Evolutionary conservation across 2,797 vertebrate species (phyloP).

Genomic region (Chrosomus eos): DNA sequence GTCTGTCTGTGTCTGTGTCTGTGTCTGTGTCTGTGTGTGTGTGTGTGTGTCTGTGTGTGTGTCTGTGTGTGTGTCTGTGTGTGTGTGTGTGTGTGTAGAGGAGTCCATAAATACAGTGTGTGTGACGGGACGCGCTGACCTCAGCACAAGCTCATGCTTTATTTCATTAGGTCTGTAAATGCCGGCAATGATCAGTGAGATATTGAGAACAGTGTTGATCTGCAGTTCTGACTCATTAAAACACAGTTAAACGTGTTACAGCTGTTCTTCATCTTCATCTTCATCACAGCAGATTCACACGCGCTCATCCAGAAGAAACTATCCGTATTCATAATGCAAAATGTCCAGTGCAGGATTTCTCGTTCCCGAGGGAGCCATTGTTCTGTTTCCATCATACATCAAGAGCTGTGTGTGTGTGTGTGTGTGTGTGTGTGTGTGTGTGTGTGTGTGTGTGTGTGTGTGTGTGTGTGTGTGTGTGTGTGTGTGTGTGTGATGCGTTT

Average conservation of each 20-base stretch:
- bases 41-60: no score
- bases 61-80: not conserved
- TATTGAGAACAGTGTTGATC: not conserved
- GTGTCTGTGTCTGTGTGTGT: no score
- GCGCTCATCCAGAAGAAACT: not conserved
- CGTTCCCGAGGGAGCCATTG: not conserved
- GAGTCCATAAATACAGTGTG: conserved; percentile 5
- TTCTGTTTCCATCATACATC: not conserved
- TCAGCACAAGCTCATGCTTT: not conserved
- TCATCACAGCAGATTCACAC: not conserved
- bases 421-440: no score
- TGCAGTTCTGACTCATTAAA: conserved; percentile 5
- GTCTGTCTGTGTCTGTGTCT: no score
- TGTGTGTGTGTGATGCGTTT: not conserved
- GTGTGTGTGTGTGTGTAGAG: not conserved
- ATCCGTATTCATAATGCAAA: not conserved
- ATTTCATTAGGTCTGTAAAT: conserved; percentile 15
- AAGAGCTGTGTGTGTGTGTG: not conserved
- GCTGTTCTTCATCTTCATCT: not conserved
- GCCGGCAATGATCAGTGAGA: not conserved
- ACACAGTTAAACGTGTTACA: not conserved
- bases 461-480: no score
- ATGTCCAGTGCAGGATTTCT: not conserved
- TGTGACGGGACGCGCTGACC: not conserved
- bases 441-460: not conserved